These are phyloP conservation scores for Nomada hirtipes DNA, from an alignment of 2,888 invertebrate genomes.

Conservation along the genomic window DNA sequence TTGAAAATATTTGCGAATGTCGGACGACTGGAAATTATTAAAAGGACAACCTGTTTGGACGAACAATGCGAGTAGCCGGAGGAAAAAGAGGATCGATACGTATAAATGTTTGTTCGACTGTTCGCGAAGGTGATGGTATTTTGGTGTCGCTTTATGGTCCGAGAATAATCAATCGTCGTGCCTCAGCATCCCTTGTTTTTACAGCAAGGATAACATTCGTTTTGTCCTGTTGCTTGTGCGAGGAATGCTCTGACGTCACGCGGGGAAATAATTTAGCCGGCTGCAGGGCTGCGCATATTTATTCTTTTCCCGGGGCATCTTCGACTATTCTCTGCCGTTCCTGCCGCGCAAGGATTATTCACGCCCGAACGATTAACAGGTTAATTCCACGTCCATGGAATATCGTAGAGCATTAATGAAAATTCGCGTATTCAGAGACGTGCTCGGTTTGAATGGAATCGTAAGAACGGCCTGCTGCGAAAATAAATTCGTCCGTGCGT, in stretches of 20 bases:
- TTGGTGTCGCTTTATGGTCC: slow-evolving; percentile 1
- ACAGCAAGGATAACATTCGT: slow-evolving; percentile 14
- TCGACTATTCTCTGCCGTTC: not conserved
- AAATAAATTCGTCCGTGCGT: slow-evolving; percentile 1
- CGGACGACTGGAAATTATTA: too few species aligned
- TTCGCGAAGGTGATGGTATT: slow-evolving; percentile 8
- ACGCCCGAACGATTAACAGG: too few species aligned
- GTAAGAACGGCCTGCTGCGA: not conserved
- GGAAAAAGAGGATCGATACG: not conserved
- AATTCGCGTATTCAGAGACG: too few species aligned
- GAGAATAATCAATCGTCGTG: slow-evolving; percentile 20
- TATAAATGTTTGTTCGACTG: not conserved
- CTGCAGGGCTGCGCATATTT: not conserved
- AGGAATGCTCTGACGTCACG: slow-evolving; percentile 5
- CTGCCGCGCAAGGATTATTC: not conserved
- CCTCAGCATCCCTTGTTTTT: slow-evolving; percentile 7
- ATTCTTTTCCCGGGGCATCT: not conserved
- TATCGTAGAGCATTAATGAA: too few species aligned
- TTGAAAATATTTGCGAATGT: too few species aligned
- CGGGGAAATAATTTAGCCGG: slow-evolving; percentile 1
- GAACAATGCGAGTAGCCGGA: too few species aligned
- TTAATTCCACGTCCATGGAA: too few species aligned
- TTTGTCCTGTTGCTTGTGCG: not conserved
- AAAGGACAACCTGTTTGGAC: too few species aligned
- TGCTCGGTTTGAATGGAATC: too few species aligned